Conservation (phyloP, 2,797 vertebrate species). For the Pangasius krempfi region DNA sequence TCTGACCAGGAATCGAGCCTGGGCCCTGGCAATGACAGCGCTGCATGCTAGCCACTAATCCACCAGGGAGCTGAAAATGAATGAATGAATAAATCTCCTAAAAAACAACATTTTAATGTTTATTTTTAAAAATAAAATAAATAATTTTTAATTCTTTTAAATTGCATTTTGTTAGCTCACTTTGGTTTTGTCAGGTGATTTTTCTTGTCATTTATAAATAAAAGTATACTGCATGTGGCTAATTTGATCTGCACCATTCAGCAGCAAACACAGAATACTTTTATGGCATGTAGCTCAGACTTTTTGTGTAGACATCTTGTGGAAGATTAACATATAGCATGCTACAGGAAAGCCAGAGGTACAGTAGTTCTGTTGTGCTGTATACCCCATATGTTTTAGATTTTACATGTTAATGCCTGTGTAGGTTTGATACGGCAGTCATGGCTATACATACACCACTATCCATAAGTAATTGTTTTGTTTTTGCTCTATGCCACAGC, state of each 20-base stretch:
- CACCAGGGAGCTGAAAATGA: too few species aligned
- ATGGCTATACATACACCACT: background rate
- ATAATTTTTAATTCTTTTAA: background rate
- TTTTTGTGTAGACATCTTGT: background rate
- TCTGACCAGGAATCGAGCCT: too few species aligned
- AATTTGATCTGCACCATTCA: background rate
- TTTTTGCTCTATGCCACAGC: background rate
- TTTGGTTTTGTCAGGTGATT: slow-evolving; percentile 1
- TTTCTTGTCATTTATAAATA: background rate
- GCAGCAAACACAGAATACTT: background rate
- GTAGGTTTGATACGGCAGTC: background rate
- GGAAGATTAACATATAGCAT: background rate
- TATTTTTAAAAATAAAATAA: background rate
- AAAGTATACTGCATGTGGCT: background rate
- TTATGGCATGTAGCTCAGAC: background rate
- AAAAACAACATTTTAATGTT: background rate
- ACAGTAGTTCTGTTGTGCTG: background rate
- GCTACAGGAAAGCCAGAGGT: background rate
- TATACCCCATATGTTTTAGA: background rate
- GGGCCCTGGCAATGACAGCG: too few species aligned
- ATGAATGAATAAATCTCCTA: background rate
- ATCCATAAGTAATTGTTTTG: background rate
- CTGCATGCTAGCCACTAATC: too few species aligned
- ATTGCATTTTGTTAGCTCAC: background rate
- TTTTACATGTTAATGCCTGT: background rate